Conservation (phyloP, 2,797 vertebrate genomes). For the Eurystomus glaucurus region DNA sequence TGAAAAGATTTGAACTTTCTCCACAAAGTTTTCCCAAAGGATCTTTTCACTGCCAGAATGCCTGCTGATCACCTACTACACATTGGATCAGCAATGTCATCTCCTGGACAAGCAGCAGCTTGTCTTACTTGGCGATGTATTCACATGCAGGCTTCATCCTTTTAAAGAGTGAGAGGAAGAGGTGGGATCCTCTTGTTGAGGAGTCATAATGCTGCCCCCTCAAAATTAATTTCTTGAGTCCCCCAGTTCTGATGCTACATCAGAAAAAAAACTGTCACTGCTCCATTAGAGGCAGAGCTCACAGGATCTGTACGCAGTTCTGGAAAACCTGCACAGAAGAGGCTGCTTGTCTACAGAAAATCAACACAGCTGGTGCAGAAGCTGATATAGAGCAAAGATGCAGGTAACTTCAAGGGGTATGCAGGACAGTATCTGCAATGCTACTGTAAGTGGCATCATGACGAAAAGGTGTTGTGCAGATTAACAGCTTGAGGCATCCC, state of each 20-base stretch:
- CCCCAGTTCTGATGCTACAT: neutral
- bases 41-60: neutral
- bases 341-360: neutral
- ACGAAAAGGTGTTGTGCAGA: neutral
- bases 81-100: neutral
- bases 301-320: neutral
- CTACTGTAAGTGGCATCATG: neutral
- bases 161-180: neutral
- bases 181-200: neutral
- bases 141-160: neutral
- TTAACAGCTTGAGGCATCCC: neutral
- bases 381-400: neutral
- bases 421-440: neutral
- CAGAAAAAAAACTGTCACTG: neutral
- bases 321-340: neutral
- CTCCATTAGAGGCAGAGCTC: neutral
- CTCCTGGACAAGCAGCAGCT: neutral
- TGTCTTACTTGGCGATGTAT: neutral
- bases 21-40: neutral
- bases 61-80: neutral
- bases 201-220: neutral
- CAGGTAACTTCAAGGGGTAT: neutral
- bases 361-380: neutral
- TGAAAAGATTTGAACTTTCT: neutral
- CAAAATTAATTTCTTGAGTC: neutral